phyloP scores from a whole-genome alignment of 64 coral and sea anemone genomes.

The Acropora yongei region DNA sequence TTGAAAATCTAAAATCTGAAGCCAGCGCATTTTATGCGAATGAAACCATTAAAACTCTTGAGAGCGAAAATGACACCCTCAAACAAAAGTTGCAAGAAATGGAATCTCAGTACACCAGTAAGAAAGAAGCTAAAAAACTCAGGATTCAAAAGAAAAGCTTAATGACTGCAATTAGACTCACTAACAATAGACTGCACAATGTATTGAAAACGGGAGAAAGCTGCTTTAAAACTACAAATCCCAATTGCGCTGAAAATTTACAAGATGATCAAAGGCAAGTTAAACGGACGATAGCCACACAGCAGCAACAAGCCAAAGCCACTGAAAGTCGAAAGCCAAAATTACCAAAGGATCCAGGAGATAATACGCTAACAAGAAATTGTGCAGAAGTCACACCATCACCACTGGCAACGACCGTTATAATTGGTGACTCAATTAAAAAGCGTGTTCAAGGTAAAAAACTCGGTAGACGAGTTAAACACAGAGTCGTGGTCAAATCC shows the following conservation, averaged over 20 bases:
- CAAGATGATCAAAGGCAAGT: neutral
- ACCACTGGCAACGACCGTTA: neutral
- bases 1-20: conserved; percentile 6
- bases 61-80: too few species aligned
- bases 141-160: neutral
- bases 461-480: neutral
- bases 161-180: neutral
- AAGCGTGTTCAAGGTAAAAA: too few species aligned
- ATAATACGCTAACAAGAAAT: neutral
- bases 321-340: too few species aligned
- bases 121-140: neutral
- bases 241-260: neutral
- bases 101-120: neutral
- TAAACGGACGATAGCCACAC: neutral
- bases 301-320: neutral
- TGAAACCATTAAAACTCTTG: too few species aligned
- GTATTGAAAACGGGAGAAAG: neutral
- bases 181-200: neutral
- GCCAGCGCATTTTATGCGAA: neutral
- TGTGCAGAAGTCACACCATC: neutral
- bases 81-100: neutral
- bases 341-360: neutral
- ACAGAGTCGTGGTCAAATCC: conserved; percentile 2
- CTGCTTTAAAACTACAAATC: neutral
- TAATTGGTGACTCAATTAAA: neutral